phyloP scores from a whole-genome alignment of 2,888 invertebrate genomes.

The Malachius bipustulatus region DNA sequence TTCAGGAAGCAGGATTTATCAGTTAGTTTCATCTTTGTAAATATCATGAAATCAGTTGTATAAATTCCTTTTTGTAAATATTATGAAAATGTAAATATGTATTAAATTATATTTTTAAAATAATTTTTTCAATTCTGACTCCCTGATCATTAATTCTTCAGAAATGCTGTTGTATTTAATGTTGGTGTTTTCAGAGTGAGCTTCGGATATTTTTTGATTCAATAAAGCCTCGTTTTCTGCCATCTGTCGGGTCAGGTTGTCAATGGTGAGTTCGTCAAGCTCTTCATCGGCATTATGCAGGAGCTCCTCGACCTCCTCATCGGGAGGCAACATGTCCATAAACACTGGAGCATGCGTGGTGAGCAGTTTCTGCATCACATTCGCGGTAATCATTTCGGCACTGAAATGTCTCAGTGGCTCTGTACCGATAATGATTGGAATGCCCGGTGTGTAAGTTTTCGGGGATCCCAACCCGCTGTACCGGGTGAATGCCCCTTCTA shows the following conservation, averaged over 20 bases:
- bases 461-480: slow-evolving; percentile 24
- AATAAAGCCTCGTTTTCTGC: slow-evolving; percentile 1
- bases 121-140: no score
- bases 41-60: neutral
- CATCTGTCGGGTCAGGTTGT: slow-evolving; percentile 21
- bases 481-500: slow-evolving; percentile 22
- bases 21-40: slow-evolving; percentile 11
- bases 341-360: slow-evolving; percentile 15
- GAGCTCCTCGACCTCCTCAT: slow-evolving; percentile 24
- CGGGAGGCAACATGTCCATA: slow-evolving; percentile 21
- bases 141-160: no score
- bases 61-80: neutral
- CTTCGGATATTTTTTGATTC: neutral
- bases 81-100: no score
- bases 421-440: slow-evolving; percentile 25
- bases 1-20: slow-evolving; percentile 47
- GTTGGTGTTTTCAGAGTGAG: no score
- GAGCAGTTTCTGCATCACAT: slow-evolving; percentile 19
- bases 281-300: slow-evolving; percentile 22
- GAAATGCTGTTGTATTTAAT: no score
- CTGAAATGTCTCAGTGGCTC: slow-evolving; percentile 21
- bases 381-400: slow-evolving; percentile 18
- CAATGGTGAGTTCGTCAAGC: slow-evolving; percentile 21
- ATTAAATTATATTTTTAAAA: no score
- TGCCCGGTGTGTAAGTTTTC: slow-evolving; percentile 24